phyloP scores from a whole-genome alignment of 2,888 invertebrate genomes.

The Pheosia gnoma region DNA sequence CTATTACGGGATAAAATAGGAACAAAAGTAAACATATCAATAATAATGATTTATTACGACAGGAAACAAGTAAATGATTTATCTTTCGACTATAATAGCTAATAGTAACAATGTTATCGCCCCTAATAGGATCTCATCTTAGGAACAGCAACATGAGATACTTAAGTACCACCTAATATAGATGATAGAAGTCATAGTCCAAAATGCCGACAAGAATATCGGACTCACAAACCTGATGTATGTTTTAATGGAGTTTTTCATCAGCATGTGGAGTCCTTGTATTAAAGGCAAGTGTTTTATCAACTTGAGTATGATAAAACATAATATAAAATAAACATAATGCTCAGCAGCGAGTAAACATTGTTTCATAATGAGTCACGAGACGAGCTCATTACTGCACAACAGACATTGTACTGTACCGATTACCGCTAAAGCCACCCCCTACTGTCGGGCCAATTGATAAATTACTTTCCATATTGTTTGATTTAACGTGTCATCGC shows the following conservation, averaged over 20 bases:
- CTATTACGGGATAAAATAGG: neutral
- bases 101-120: too few relatives aligned
- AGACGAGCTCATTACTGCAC: conserved; percentile 22
- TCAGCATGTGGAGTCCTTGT: too few relatives aligned
- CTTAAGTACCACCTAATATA: too few relatives aligned
- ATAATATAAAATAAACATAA: conserved; percentile 10
- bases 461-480: conserved; percentile 23
- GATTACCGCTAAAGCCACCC: conserved; percentile 11
- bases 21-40: neutral
- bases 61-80: neutral
- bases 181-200: too few relatives aligned
- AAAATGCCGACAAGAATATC: too few relatives aligned
- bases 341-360: conserved; percentile 33
- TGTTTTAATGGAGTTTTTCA: too few relatives aligned
- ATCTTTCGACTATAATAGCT: too few relatives aligned
- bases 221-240: too few relatives aligned
- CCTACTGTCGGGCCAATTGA: conserved; percentile 38
- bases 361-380: conserved; percentile 44
- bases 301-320: neutral
- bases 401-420: conserved; percentile 28
- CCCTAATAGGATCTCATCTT: too few relatives aligned
- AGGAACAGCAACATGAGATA: too few relatives aligned
- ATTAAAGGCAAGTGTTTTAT: neutral
- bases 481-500: conserved; percentile 16
- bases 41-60: neutral